These are phyloP conservation scores for Malaclemys terrapin DNA, from an alignment of 2,113 vertebrate species.

Conservation along the genomic window DNA sequence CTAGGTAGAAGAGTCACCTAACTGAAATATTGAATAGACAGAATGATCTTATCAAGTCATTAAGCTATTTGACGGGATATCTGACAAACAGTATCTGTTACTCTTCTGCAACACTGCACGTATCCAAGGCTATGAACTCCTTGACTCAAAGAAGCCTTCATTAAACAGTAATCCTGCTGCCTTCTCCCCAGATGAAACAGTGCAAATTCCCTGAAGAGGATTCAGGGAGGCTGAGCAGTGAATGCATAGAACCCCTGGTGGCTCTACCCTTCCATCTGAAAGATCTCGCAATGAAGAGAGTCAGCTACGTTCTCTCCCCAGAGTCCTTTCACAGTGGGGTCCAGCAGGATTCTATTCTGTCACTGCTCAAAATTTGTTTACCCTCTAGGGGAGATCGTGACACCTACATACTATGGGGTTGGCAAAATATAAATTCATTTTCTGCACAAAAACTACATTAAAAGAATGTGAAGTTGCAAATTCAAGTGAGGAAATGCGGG, in stretches of 20 bases:
- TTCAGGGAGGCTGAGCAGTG: neutral
- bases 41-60: rapidly evolving
- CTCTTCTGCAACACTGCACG: neutral
- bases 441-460: neutral
- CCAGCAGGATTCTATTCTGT: no score
- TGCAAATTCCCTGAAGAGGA: neutral
- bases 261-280: neutral
- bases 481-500: neutral
- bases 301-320: no score
- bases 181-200: neutral
- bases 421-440: neutral
- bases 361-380: neutral
- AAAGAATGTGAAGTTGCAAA: neutral
- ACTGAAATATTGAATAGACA: neutral
- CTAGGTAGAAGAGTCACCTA: rapidly evolving
- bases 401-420: neutral
- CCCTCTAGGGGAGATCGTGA: neutral
- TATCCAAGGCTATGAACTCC: neutral
- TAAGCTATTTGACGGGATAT: neutral
- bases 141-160: neutral
- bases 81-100: neutral
- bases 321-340: no score
- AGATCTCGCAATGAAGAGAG: neutral
- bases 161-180: neutral
- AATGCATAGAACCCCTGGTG: neutral